These are phyloP conservation scores for Artibeus jamaicensis DNA, from an alignment of 2,797 vertebrate species.

Conservation along the genomic window DNA sequence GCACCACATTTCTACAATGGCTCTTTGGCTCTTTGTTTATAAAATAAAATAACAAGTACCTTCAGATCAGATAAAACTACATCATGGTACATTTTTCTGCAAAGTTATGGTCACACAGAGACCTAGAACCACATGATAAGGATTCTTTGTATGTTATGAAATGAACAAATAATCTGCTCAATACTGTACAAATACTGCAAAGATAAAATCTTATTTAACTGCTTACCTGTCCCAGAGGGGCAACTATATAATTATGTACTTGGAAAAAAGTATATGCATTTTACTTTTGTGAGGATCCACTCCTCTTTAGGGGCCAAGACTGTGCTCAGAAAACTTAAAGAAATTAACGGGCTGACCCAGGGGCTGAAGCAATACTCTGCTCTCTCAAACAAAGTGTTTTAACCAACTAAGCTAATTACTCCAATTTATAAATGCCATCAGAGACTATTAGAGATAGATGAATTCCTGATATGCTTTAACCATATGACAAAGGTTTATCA, in stretches of 20 bases:
- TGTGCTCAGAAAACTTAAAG: not conserved
- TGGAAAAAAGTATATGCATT: not conserved
- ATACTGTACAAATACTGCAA: not conserved
- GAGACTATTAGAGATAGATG: not conserved
- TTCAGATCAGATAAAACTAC: not conserved
- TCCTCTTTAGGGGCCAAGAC: not conserved
- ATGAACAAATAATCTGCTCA: not conserved
- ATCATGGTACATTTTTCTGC: not conserved
- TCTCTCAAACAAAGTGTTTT: not conserved
- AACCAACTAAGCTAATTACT: not conserved
- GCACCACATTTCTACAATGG: not conserved
- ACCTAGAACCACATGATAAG: not conserved
- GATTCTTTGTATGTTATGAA: not conserved
- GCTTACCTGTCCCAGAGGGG: not conserved
- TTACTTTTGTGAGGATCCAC: not conserved
- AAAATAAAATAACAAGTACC: not conserved
- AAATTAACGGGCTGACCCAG: not conserved
- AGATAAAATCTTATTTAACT: constrained; percentile 1
- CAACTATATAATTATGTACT: not conserved
- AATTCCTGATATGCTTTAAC: not conserved
- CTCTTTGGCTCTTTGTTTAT: not conserved
- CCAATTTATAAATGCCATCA: not conserved
- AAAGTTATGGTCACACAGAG: not conserved
- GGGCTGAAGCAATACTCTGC: not conserved
- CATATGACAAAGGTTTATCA: not conserved